These are phyloP conservation scores for Limulus polyphemus DNA, from an alignment of 2,888 invertebrate genomes.

Conservation along the genomic window DNA sequence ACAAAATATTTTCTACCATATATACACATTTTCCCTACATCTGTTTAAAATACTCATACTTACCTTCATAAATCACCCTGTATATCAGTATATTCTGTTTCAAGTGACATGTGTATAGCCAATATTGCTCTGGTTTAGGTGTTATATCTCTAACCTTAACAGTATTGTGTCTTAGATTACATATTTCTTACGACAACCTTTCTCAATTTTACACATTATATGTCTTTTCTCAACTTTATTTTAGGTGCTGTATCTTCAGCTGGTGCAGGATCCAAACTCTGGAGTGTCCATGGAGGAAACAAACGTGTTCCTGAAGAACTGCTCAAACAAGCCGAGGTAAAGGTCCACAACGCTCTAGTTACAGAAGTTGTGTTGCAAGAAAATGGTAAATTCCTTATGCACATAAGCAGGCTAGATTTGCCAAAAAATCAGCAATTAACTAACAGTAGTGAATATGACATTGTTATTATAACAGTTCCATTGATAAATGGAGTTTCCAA, in stretches of 20 bases:
- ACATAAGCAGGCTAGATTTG: not conserved
- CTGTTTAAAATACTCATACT: too few species aligned
- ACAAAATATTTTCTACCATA: too few species aligned
- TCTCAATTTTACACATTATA: too few species aligned
- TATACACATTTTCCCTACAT: too few species aligned
- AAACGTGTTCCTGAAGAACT: conserved; percentile 39
- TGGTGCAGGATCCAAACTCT: conserved; percentile 43
- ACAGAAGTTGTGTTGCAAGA: conserved; percentile 30
- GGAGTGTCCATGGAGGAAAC: conserved; percentile 50
- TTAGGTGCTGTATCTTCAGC: conserved; percentile 44
- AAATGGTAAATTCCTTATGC: conserved; percentile 20
- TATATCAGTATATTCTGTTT: too few species aligned
- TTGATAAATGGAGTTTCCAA: conserved; percentile 39
- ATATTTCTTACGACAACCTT: too few species aligned
- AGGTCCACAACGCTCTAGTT: conserved; percentile 34
- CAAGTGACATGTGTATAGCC: too few species aligned
- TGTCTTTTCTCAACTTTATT: conserved; percentile 21
- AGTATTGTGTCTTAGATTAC: too few species aligned
- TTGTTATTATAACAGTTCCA: conserved; percentile 48
- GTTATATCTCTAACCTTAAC: too few species aligned
- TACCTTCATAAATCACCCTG: too few species aligned
- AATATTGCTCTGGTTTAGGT: too few species aligned
- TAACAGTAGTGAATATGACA: conserved; percentile 38
- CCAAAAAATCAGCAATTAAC: too few species aligned
- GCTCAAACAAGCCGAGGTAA: conserved; percentile 29